These are phyloP conservation scores for Xestia sexstrigata DNA, from an alignment of 2,888 invertebrate species.

Conservation along the genomic window DNA sequence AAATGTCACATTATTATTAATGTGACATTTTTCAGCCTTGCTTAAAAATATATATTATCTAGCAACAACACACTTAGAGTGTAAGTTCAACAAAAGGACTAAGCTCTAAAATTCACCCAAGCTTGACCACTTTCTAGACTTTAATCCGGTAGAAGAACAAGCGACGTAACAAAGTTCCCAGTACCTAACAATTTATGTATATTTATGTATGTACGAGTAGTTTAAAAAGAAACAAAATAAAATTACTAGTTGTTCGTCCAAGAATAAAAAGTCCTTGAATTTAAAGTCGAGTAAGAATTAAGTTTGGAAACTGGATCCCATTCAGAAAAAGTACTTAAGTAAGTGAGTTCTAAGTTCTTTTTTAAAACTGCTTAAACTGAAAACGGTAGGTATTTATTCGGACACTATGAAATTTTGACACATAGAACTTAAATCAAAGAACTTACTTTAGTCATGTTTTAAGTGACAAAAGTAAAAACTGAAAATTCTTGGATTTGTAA, in stretches of 20 bases:
- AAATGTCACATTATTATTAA: too few species aligned
- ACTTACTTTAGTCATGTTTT: not conserved
- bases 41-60: too few species aligned
- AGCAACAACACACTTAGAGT: too few species aligned
- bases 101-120: not conserved
- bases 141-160: not conserved
- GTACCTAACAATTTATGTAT: constrained; percentile 26
- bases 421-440: not conserved
- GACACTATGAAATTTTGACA: constrained; percentile 11
- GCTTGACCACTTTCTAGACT: not conserved
- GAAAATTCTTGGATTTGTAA: not conserved
- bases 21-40: too few species aligned
- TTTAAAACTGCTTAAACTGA: constrained; percentile 18
- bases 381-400: constrained; percentile 9
- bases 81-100: too few species aligned
- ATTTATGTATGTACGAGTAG: constrained; percentile 34
- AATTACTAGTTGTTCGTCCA: constrained; percentile 27
- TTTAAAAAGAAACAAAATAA: constrained; percentile 41
- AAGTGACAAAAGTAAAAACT: too few species aligned
- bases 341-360: constrained; percentile 28
- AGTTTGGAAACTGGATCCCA: constrained; percentile 40
- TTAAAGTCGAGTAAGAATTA: constrained; percentile 39
- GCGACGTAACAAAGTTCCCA: constrained; percentile 22
- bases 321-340: constrained; percentile 39
- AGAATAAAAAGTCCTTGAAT: constrained; percentile 37